Evolutionary conservation across 2,888 invertebrate genomes (phyloP).

Genomic region (Matsumyia berberina): DNA sequence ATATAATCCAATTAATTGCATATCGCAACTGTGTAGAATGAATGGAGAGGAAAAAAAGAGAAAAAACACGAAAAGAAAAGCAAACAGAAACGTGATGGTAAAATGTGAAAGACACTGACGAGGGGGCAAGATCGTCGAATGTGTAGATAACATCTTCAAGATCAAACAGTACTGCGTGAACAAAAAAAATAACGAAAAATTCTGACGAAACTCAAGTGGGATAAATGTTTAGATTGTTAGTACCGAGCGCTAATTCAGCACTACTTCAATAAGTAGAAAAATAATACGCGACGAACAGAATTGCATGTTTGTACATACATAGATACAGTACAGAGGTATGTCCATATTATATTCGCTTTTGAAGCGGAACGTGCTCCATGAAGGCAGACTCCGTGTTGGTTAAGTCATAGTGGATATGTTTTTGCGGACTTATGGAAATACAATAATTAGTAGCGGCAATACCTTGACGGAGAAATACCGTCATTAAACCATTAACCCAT

Average conservation of each 20-base stretch:
- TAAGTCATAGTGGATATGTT: background rate
- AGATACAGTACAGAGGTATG: background rate
- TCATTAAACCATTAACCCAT: too few species aligned
- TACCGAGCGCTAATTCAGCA: slow-evolving; percentile 1
- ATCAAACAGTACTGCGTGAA: slow-evolving; percentile 7
- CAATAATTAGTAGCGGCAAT: too few species aligned
- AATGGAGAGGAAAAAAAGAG: slow-evolving; percentile 14
- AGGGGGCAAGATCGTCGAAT: slow-evolving; percentile 15
- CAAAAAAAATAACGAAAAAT: background rate
- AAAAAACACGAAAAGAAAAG: slow-evolving; percentile 13
- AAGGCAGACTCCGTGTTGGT: background rate
- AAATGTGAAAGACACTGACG: slow-evolving; percentile 15
- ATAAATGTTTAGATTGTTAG: slow-evolving; percentile 14
- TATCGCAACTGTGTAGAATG: slow-evolving; percentile 25
- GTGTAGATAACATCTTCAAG: slow-evolving; percentile 38
- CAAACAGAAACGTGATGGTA: slow-evolving; percentile 11
- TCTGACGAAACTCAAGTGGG: background rate
- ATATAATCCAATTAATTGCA: slow-evolving; percentile 71
- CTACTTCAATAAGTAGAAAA: background rate
- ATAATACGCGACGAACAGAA: background rate
- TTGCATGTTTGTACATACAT: background rate
- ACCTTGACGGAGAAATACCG: too few species aligned
- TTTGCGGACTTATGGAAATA: background rate
- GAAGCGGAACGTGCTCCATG: background rate
- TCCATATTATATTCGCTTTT: background rate